These are phyloP conservation scores for Perithous albicinctus DNA, from an alignment of 2,888 invertebrate species.

Conservation along the genomic window DNA sequence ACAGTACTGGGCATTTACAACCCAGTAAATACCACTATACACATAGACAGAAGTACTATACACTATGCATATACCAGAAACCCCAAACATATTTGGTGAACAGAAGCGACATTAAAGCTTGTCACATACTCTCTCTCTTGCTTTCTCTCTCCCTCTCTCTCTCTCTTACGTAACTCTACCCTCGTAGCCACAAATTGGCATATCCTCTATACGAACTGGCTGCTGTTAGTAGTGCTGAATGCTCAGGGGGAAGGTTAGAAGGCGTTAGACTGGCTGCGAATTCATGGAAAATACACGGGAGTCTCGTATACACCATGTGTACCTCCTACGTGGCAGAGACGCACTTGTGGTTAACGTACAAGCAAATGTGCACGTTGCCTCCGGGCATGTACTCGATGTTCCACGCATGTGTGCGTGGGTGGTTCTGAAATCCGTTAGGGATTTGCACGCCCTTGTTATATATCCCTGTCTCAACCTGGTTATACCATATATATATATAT, in stretches of 20 bases:
- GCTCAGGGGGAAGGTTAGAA: not conserved
- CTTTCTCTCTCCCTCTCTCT: not conserved
- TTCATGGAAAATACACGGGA: conserved; percentile 12
- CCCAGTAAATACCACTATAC: not conserved
- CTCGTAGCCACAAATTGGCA: conserved; percentile 14
- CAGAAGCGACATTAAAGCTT: conserved; percentile 18
- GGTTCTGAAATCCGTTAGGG: conserved; percentile 45
- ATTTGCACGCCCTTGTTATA: conserved; percentile 38
- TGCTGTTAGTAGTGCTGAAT: conserved; percentile 12
- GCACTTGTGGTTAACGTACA: conserved; percentile 38
- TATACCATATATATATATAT: conserved; percentile 3
- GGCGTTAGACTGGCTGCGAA: not conserved
- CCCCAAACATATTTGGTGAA: conserved; percentile 20
- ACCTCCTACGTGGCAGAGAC: conserved; percentile 32
- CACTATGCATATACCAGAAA: not conserved
- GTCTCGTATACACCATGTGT: conserved; percentile 1
- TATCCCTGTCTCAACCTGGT: conserved; percentile 1
- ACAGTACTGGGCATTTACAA: conserved; percentile 1
- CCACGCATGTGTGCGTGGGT: conserved; percentile 53
- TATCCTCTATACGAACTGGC: conserved; percentile 14
- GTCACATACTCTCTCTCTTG: not conserved
- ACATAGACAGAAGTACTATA: not conserved
- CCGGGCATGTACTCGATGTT: conserved; percentile 18
- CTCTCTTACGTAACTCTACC: not conserved
- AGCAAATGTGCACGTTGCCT: conserved; percentile 48